These are phyloP conservation scores for Paramuricea clavata DNA, from an alignment of 92 coral and sea anemone genomes.

Conservation along the genomic window DNA sequence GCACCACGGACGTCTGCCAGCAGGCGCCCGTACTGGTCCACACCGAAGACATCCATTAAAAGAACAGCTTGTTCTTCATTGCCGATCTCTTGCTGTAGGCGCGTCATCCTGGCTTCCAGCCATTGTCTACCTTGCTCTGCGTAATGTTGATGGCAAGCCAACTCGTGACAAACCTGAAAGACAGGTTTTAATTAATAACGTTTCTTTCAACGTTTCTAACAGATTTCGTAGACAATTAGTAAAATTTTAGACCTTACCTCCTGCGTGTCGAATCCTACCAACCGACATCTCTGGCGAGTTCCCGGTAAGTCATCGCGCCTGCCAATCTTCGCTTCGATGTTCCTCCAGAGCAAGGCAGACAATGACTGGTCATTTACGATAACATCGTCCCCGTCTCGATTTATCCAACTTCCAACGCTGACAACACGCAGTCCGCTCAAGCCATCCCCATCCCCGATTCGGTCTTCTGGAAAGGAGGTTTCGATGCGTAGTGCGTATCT, in stretches of 20 bases:
- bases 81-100: background rate
- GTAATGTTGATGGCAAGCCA: slow-evolving; percentile 1
- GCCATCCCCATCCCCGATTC: background rate
- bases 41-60: background rate
- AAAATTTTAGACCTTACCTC: background rate
- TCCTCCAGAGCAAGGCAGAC: background rate
- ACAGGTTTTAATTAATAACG: too few relatives aligned
- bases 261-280: background rate
- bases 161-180: background rate
- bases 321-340: background rate
- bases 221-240: too few relatives aligned
- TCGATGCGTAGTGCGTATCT: background rate
- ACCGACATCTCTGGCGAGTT: background rate
- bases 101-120: background rate
- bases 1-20: slow-evolving; percentile 6
- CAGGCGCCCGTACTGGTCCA: background rate
- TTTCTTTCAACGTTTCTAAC: too few relatives aligned
- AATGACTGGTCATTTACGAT: background rate
- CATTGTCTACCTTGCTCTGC: slow-evolving; percentile 8
- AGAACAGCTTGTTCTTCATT: background rate
- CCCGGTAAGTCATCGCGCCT: background rate
- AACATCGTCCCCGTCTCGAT: background rate
- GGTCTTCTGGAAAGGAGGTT: too few relatives aligned
- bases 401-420: background rate
- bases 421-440: background rate